phyloP scores from a whole-genome alignment of 2,797 vertebrate genomes.

The Bovichtus variegatus region DNA sequence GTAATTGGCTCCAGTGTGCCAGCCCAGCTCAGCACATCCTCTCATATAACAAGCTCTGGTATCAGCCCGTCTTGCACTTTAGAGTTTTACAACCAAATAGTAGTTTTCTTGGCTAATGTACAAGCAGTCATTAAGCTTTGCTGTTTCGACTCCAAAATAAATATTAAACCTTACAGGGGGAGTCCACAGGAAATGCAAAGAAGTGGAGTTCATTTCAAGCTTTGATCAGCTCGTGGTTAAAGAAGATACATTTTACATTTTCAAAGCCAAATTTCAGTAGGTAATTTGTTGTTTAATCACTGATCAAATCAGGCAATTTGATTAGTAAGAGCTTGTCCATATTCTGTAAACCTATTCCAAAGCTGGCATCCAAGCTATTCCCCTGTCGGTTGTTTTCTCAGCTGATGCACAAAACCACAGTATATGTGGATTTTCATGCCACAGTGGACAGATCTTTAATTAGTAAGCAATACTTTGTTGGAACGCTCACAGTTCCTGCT shows the following conservation, averaged over 20 bases:
- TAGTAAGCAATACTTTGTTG: constrained; percentile 73
- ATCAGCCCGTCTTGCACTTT: constrained; percentile 85
- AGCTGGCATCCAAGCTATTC: constrained; percentile 51
- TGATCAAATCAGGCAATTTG: constrained; percentile 69
- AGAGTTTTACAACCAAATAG: constrained; percentile 85
- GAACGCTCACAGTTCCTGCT: constrained; percentile 59
- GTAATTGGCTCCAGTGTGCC: constrained; percentile 80
- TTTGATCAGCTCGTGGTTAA: constrained; percentile 54
- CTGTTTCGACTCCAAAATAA: constrained; percentile 69
- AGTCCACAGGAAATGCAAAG: constrained; percentile 54
- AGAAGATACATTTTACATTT: constrained; percentile 55
- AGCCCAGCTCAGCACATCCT: constrained; percentile 79
- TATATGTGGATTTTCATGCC: constrained; percentile 62
- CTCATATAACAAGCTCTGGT: constrained; percentile 78
- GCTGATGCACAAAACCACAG: constrained; percentile 58
- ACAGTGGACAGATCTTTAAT: constrained; percentile 76
- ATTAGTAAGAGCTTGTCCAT: constrained; percentile 61
- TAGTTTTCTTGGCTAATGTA: constrained; percentile 76
- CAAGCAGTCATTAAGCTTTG: constrained; percentile 70
- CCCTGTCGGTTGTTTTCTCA: constrained; percentile 62
- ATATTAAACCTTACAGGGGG: constrained; percentile 63
- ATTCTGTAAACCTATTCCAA: constrained; percentile 67
- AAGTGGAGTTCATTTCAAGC: constrained; percentile 38
- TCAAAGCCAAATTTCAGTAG: constrained; percentile 52
- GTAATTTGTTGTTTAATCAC: constrained; percentile 66